phyloP scores from a whole-genome alignment of 1,140 invertebrate species.

The Chymomyza costata region DNA sequence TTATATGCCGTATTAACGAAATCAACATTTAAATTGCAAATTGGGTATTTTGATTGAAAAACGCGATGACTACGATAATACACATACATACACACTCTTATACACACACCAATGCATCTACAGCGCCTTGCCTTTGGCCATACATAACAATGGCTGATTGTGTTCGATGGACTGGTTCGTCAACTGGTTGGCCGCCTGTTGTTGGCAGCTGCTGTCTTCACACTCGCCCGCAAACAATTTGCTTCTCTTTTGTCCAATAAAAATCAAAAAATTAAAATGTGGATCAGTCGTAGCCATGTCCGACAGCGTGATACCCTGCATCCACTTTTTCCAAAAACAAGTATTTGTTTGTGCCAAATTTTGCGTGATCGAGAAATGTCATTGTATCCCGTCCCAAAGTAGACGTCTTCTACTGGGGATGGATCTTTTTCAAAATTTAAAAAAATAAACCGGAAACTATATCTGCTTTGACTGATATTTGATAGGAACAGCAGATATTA shows the following conservation, averaged over 20 bases:
- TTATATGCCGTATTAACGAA: conserved; percentile 54
- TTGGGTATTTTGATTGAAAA: conserved; percentile 50
- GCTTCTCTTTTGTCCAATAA: conserved; percentile 43
- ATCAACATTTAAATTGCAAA: conserved; percentile 69
- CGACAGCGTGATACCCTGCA: too few species aligned
- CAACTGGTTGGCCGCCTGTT: conserved; percentile 9
- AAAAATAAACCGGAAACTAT: too few species aligned
- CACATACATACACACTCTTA: conserved; percentile 2
- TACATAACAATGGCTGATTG: conserved; percentile 8
- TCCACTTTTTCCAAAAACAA: too few species aligned
- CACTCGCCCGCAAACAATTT: conserved; percentile 37
- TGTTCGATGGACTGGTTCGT: not conserved
- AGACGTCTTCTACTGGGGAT: too few species aligned
- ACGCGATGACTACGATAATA: conserved; percentile 16
- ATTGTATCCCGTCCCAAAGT: too few species aligned
- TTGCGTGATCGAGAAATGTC: too few species aligned
- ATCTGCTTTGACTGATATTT: too few species aligned
- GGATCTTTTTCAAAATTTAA: too few species aligned
- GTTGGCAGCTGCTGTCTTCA: conserved; percentile 49
- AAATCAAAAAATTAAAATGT: too few species aligned
- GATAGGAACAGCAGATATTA: too few species aligned
- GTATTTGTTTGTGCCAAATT: too few species aligned
- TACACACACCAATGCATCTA: not conserved
- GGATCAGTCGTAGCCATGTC: too few species aligned
- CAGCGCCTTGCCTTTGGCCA: not conserved